Conservation (phyloP, 2,797 vertebrate genomes). For the Lagorchestes hirsutus region DNA sequence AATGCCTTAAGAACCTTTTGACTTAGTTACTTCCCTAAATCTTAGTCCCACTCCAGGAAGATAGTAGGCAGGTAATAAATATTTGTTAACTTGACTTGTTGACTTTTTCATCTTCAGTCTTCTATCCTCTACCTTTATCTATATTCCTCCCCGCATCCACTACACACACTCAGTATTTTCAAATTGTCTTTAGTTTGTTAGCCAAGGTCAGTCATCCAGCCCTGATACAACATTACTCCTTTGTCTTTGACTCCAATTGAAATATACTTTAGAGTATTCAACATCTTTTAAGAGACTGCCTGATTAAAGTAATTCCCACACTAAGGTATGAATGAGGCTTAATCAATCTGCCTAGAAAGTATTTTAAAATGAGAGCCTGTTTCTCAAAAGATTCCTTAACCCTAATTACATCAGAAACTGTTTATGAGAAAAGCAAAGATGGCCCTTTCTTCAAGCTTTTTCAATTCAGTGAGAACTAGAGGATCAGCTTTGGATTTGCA, state of each 20-base stretch:
- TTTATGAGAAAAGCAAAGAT: background rate
- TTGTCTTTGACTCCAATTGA: background rate
- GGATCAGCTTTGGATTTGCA: background rate
- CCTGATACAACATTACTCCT: background rate
- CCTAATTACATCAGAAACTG: background rate
- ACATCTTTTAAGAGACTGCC: background rate
- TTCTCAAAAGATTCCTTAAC: background rate
- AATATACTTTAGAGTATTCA: background rate
- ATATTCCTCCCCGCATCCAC: background rate
- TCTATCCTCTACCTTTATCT: background rate
- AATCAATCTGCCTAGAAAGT: background rate
- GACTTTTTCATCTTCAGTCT: background rate
- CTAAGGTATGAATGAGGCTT: background rate
- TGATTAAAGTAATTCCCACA: background rate
- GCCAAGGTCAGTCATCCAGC: background rate
- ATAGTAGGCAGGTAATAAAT: background rate
- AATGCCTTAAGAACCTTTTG: background rate
- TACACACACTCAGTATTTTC: background rate
- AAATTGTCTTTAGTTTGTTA: background rate
- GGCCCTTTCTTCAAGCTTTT: background rate
- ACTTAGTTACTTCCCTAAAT: background rate
- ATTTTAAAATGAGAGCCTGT: background rate
- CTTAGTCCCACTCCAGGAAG: background rate
- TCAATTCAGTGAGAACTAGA: background rate
- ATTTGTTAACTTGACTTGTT: background rate